Evolutionary conservation across 2,113 vertebrate genomes (phyloP).

Genomic region (Ailurus styani): DNA sequence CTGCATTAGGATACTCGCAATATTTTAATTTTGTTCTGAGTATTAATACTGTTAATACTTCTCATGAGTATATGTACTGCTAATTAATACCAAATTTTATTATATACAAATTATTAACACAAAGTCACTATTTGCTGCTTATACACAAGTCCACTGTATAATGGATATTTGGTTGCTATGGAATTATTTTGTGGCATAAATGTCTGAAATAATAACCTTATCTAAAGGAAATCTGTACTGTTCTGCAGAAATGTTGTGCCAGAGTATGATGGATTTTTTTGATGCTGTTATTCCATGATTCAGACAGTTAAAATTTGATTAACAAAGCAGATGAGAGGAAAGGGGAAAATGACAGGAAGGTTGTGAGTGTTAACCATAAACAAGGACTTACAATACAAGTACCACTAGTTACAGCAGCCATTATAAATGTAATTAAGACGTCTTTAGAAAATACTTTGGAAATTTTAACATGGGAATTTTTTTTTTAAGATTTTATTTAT

Average conservation of each 20-base stretch:
- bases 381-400: not conserved
- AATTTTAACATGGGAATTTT: too few species aligned
- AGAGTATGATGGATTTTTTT: not conserved
- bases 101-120: not conserved
- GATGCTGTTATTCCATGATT: not conserved
- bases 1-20: not conserved
- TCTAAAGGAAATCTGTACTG: not conserved
- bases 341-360: not conserved
- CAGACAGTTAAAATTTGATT: not conserved
- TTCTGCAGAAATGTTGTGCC: not conserved
- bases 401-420: not conserved
- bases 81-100: not conserved
- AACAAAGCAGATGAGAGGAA: not conserved
- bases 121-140: not conserved
- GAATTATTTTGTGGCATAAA: not conserved
- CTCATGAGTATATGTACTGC: not conserved
- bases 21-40: not conserved
- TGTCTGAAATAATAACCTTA: slow-evolving; percentile 2
- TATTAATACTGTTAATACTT: not conserved
- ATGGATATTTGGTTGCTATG: not conserved
- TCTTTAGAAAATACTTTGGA: not conserved
- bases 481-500: too few species aligned
- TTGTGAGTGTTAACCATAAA: not conserved
- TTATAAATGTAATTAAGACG: not conserved
- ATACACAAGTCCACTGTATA: not conserved